These are phyloP conservation scores for Dyspetes luteomarginatus DNA, from an alignment of 2,888 invertebrate genomes.

Conservation along the genomic window DNA sequence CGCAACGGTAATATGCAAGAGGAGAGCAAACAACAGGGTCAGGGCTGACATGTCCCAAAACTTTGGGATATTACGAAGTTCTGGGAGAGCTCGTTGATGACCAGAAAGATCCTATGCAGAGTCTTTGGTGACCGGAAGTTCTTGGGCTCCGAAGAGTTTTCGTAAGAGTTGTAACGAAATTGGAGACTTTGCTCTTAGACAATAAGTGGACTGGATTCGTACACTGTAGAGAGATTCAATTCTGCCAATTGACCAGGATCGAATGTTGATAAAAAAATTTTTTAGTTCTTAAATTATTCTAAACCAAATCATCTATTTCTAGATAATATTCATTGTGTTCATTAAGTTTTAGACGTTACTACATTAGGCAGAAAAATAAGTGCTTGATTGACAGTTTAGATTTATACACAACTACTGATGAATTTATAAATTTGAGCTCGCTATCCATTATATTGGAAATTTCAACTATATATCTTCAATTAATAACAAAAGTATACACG, in stretches of 20 bases:
- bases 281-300: too few species aligned
- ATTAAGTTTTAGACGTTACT: too few species aligned
- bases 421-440: too few species aligned
- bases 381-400: too few species aligned
- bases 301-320: too few species aligned
- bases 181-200: background rate
- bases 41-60: conserved; percentile 15
- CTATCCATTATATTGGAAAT: too few species aligned
- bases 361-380: too few species aligned
- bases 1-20: conserved; percentile 69
- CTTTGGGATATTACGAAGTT: conserved; percentile 26
- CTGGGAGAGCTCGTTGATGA: background rate
- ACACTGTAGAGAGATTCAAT: background rate
- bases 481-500: too few species aligned
- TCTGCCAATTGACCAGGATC: background rate
- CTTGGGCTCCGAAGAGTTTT: background rate
- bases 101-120: background rate
- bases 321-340: too few species aligned
- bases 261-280: background rate
- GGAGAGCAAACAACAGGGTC: conserved; percentile 30
- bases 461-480: too few species aligned
- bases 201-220: background rate
- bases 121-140: background rate
- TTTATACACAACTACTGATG: too few species aligned
- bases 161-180: background rate